These are phyloP conservation scores for Hydractinia symbiolongicarpus DNA, from an alignment of 30 jellyfish, hydroid and myxozoan genomes.

Conservation along the genomic window DNA sequence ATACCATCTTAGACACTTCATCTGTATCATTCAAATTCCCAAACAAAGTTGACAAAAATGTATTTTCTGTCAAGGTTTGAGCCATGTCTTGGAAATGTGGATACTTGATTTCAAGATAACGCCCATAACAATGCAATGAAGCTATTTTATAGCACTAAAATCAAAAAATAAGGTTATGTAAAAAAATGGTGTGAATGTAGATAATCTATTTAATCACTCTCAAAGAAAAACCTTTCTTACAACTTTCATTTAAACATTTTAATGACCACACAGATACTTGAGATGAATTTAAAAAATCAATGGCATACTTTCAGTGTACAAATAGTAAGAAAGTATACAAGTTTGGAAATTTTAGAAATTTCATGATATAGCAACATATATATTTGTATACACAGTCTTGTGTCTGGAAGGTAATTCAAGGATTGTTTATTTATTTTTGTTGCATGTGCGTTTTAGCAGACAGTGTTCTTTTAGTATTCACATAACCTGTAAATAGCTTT, in stretches of 20 bases:
- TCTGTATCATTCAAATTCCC: neutral
- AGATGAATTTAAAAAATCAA: neutral
- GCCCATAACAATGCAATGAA: constrained; percentile 14
- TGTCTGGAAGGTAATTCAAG: too few relatives aligned
- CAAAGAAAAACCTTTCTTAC: neutral
- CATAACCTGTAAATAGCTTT: too few relatives aligned
- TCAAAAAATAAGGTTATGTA: neutral
- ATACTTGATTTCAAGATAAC: neutral
- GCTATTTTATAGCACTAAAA: neutral
- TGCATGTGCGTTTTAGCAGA: too few relatives aligned
- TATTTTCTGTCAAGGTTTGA: neutral
- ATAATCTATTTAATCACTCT: neutral
- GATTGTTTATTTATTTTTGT: too few relatives aligned
- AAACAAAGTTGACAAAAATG: neutral
- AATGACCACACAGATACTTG: neutral
- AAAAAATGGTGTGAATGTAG: neutral
- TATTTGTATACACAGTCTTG: too few relatives aligned
- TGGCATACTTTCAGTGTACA: too few relatives aligned
- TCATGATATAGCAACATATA: too few relatives aligned
- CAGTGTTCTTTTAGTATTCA: too few relatives aligned
- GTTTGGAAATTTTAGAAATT: too few relatives aligned
- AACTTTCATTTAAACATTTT: too few relatives aligned
- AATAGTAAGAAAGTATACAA: too few relatives aligned
- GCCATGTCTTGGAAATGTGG: neutral
- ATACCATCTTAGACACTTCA: neutral